A percentile compares a stretch with the other conserved stretches of the same genome.
Evolutionary conservation across 2,888 invertebrate genomes (phyloP).

Genomic region (Epistrophe eligans): DNA sequence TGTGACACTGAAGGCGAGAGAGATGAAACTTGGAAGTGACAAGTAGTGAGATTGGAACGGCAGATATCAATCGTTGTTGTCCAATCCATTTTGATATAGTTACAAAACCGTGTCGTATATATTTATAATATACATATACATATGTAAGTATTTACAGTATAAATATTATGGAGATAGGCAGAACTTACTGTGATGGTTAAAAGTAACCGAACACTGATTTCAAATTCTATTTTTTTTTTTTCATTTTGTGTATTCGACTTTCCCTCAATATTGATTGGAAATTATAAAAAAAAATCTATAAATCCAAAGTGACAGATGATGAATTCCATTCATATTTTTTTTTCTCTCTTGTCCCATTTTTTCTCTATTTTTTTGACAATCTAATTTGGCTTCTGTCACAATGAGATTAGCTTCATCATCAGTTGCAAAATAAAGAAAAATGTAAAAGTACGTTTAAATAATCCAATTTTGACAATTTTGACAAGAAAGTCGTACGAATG

Average conservation of each 20-base stretch:
- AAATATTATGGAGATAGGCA: background rate
- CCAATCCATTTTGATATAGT: conserved; percentile 42
- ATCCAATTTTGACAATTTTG: conserved; percentile 38
- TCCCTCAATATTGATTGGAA: conserved; percentile 14
- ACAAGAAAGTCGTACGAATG: conserved; percentile 4
- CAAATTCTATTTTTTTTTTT: background rate
- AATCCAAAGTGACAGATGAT: conserved; percentile 21
- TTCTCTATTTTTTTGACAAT: conserved; percentile 21
- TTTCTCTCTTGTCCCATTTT: background rate
- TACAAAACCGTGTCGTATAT: background rate
- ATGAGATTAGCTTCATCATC: conserved; percentile 23
- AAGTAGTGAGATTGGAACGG: conserved; percentile 52
- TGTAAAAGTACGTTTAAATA: conserved; percentile 23
- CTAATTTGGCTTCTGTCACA: conserved; percentile 28
- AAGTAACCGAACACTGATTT: conserved; percentile 12
- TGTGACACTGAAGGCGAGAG: conserved; percentile 48
- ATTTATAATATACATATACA: no score
- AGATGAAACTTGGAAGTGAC: conserved; percentile 55
- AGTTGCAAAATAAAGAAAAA: background rate
- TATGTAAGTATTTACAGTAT: no score
- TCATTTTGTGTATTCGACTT: background rate
- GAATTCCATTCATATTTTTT: conserved; percentile 8
- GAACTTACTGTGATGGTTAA: conserved; percentile 20
- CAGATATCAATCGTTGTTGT: conserved; percentile 61
- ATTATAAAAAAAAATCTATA: no score